Base-by-base conservation (phyloP, 2,888 invertebrate species). In the Habroteleia sp. region DNA sequence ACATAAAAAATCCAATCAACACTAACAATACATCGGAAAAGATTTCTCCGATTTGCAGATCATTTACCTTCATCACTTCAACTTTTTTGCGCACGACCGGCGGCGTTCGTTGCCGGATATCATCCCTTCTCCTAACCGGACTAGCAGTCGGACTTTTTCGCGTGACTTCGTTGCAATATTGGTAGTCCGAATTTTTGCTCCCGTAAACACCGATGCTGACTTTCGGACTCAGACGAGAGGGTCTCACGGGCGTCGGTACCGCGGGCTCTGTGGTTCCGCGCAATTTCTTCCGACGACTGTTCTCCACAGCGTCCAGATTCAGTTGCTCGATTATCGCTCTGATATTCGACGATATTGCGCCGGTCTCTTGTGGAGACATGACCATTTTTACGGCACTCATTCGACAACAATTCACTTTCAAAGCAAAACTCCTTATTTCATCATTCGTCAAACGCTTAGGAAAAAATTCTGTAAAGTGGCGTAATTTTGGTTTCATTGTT, bases 301-400 rank as follows among this genome's bases (percentile, higher is more conserved):
- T 78, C n/a, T 82, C 78, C 4, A 88, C 85, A 2, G 88, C 85
- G 54, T 87, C 86, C 50, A 88, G 73, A 48, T 88, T 88, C 73
- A 88, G 74, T 58, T 88, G 87, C 71, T 88, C 86, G 81, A 88
- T 88, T 78, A 88, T 87, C 75, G 88, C 88, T 11, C 88, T 82
- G 46, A 88, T 88, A 76, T 88, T 88, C 23, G 87, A 83, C 44
- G 87, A 87, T 48, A 88, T 87, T 73, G 79, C 83, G 20, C 82
- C 76, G 3, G 78, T 80, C 74, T 87, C 87, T 27, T 85, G 84
- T 35, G 83, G 87, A n/a, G 86, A 85, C 81, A 87, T 83, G 41
- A 88, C 87, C 88, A 88, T 87, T 35, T 73, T 73, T 46, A 60
- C 66, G 17, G 44, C 66, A 37, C 58, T 72, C 58, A 58, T 72